A percentile compares a stretch with the other conserved stretches of the same genome.
These are phyloP conservation scores for Cyanoderma ruficeps DNA, from an alignment of 2,113 vertebrate species.

Conservation along the genomic window DNA sequence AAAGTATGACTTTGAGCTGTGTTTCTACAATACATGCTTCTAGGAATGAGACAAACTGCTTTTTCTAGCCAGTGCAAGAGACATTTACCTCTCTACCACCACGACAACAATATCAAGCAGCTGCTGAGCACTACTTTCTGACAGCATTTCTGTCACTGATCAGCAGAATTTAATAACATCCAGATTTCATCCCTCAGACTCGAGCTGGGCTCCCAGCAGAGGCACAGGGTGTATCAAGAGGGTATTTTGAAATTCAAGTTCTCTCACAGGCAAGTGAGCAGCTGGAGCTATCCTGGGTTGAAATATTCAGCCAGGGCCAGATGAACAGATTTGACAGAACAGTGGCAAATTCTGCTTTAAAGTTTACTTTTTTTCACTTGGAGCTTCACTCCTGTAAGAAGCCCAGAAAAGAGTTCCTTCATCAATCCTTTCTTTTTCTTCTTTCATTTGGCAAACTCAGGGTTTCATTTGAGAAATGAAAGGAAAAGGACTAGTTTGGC, in stretches of 20 bases:
- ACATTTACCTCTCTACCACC: slow-evolving; percentile 59
- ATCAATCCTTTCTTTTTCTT: too few relatives aligned
- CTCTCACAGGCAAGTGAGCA: slow-evolving; percentile 14
- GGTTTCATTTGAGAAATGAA: not conserved
- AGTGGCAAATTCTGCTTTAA: slow-evolving; percentile 16
- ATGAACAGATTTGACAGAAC: slow-evolving; percentile 16
- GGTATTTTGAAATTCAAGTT: slow-evolving; percentile 32
- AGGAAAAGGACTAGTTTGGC: not conserved
- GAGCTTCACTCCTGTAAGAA: not conserved
- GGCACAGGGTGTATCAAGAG: slow-evolving; percentile 1
- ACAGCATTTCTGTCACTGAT: slow-evolving; percentile 66
- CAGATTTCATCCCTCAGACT: slow-evolving; percentile 55
- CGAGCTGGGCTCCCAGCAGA: slow-evolving; percentile 38
- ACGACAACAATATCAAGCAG: slow-evolving; percentile 66
- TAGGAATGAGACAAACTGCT: slow-evolving; percentile 57
- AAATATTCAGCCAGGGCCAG: slow-evolving; percentile 43
- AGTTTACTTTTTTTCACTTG: slow-evolving; percentile 16
- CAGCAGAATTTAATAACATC: slow-evolving; percentile 69
- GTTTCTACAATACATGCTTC: slow-evolving; percentile 43
- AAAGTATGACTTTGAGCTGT: not conserved
- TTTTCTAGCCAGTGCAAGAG: slow-evolving; percentile 54
- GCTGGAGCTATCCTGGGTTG: slow-evolving; percentile 38
- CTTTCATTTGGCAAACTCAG: not conserved
- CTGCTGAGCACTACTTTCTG: slow-evolving; percentile 62
- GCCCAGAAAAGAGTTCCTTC: not conserved